Evolutionary conservation across 2,797 vertebrate species (phyloP).

Genomic region (Cynopterus sphinx): DNA sequence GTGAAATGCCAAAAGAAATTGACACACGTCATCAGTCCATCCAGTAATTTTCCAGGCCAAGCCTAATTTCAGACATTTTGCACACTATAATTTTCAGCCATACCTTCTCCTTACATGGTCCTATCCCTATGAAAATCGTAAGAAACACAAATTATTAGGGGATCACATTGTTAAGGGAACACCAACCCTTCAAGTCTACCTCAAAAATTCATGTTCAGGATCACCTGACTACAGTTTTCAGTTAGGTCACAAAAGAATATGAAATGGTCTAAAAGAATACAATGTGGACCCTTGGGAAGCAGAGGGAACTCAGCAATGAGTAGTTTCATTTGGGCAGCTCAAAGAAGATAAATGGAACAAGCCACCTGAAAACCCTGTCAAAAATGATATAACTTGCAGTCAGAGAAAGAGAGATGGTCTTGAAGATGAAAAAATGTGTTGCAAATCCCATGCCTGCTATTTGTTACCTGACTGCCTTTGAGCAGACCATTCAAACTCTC

Average conservation of each 20-base stretch:
- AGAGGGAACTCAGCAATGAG: neutral
- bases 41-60: neutral
- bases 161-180: neutral
- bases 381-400: neutral
- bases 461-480: neutral
- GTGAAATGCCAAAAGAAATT: neutral
- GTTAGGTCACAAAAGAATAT: neutral
- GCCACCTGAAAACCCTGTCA: neutral
- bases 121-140: neutral
- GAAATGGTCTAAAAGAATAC: neutral
- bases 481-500: neutral
- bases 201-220: neutral
- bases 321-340: neutral
- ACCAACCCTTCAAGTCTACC: neutral
- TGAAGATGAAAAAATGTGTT: constrained; percentile 22
- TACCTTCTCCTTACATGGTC: neutral
- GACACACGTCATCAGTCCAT: neutral
- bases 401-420: neutral
- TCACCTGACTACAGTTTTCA: neutral
- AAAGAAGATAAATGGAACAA: neutral
- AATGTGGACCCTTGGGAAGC: neutral
- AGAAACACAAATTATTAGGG: neutral
- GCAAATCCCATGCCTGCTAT: neutral
- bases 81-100: constrained; percentile 10
- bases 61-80: neutral